Evolutionary conservation across 2,113 vertebrate species (phyloP).

Genomic region (Lamprotornis superbus): DNA sequence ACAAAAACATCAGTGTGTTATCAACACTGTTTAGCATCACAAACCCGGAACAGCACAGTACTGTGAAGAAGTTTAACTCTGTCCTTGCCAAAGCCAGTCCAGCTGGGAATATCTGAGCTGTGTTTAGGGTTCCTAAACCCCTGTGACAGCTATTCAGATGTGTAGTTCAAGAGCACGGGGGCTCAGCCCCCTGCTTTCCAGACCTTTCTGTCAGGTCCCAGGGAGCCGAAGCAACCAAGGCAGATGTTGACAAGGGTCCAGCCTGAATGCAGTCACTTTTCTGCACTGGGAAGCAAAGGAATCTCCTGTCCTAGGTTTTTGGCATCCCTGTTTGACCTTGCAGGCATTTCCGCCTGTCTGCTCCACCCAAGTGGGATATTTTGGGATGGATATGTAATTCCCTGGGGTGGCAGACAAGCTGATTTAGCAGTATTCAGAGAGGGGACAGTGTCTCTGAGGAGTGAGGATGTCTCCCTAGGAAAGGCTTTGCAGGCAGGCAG

Average conservation of each 20-base stretch:
- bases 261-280: not conserved
- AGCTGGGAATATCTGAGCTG: not conserved
- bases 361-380: not conserved
- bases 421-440: not conserved
- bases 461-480: not conserved
- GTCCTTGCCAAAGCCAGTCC: not conserved
- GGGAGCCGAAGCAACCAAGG: not conserved
- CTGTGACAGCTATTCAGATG: not conserved
- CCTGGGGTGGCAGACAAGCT: not conserved
- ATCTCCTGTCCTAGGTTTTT: not conserved
- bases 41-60: not conserved
- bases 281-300: not conserved
- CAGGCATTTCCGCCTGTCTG: not conserved
- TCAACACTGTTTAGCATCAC: not conserved
- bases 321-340: not conserved
- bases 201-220: not conserved
- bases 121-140: not conserved
- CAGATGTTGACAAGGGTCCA: not conserved
- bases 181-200: not conserved
- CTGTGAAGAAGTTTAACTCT: not conserved
- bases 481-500: not conserved
- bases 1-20: not conserved
- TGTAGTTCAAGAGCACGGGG: not conserved
- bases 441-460: rapidly evolving
- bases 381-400: not conserved